These are phyloP conservation scores for Enteromius radiatus DNA, from an alignment of 2,797 vertebrate genomes.

Conservation along the genomic window DNA sequence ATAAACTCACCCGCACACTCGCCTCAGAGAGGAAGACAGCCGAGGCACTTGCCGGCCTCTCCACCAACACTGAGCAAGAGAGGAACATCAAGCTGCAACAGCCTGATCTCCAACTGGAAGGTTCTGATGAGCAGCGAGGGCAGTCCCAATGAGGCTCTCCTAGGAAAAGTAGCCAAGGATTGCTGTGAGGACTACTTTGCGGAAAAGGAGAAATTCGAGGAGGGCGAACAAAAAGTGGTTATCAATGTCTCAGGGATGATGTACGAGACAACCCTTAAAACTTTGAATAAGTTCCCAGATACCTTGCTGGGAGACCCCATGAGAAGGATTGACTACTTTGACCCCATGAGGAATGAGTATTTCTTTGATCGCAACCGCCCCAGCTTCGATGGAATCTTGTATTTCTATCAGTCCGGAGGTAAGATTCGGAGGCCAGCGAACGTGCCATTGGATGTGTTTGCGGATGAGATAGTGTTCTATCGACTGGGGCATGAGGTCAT, in stretches of 20 bases:
- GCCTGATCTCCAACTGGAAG: slow-evolving; percentile 88
- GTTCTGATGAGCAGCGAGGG: slow-evolving; percentile 84
- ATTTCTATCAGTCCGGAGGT: slow-evolving; percentile 96
- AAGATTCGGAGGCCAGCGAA: slow-evolving; percentile 93
- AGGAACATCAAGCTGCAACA: slow-evolving; percentile 81
- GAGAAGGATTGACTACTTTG: slow-evolving; percentile 92
- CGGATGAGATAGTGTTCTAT: slow-evolving; percentile 96
- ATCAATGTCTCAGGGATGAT: slow-evolving; percentile 94
- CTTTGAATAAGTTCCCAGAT: slow-evolving; percentile 92
- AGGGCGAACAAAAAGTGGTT: slow-evolving; percentile 90
- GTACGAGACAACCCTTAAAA: slow-evolving; percentile 94
- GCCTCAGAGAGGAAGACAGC: slow-evolving; percentile 67
- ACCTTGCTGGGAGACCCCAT: slow-evolving; percentile 90
- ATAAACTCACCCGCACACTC: slow-evolving; percentile 72
- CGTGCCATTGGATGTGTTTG: slow-evolving; percentile 93
- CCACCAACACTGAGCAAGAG: slow-evolving; percentile 76
- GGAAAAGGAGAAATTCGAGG: slow-evolving; percentile 81
- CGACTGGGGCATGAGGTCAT: slow-evolving; percentile 93
- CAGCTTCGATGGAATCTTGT: slow-evolving; percentile 95
- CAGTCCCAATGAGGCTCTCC: slow-evolving; percentile 85
- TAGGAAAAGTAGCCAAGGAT: slow-evolving; percentile 85
- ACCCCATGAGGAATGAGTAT: slow-evolving; percentile 96
- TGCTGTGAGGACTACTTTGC: slow-evolving; percentile 79
- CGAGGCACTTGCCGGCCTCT: slow-evolving; percentile 57
- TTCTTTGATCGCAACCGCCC: slow-evolving; percentile 97